Conservation (phyloP, 2,113 vertebrate species). For the Aptenodytes forsteri region DNA sequence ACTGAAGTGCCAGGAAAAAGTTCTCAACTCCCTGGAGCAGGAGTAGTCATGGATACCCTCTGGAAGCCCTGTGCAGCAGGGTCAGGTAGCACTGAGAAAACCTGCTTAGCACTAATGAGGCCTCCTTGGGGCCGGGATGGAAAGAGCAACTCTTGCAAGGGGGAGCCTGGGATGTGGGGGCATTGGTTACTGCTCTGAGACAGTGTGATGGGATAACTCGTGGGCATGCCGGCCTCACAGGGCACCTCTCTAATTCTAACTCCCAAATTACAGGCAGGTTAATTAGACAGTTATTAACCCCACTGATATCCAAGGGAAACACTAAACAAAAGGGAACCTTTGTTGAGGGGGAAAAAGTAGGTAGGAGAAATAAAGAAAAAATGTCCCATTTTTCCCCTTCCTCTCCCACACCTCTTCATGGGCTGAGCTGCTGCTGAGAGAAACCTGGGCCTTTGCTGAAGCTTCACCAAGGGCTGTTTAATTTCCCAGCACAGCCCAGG, state of each 20-base stretch:
- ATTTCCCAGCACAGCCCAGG: background rate
- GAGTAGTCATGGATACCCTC: background rate
- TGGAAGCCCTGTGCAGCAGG: background rate
- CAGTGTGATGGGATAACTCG: background rate
- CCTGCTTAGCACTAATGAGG: background rate
- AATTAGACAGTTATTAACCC: conserved; percentile 13
- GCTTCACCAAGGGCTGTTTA: background rate
- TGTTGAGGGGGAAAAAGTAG: background rate
- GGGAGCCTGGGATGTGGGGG: accelerated
- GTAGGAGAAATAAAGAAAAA: background rate
- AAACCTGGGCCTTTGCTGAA: background rate
- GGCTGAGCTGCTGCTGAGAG: background rate
- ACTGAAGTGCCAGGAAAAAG: background rate
- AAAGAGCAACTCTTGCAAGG: background rate
- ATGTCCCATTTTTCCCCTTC: background rate
- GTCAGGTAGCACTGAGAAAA: background rate
- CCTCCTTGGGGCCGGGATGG: background rate
- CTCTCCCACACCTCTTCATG: background rate
- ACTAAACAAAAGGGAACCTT: background rate
- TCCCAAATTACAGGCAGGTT: background rate
- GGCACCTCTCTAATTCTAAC: background rate
- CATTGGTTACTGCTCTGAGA: background rate
- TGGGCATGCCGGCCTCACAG: background rate
- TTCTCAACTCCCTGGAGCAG: background rate
- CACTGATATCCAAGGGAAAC: background rate